These are phyloP conservation scores for Vandiemenella viatica DNA, from an alignment of 2,888 invertebrate species.

Conservation along the genomic window DNA sequence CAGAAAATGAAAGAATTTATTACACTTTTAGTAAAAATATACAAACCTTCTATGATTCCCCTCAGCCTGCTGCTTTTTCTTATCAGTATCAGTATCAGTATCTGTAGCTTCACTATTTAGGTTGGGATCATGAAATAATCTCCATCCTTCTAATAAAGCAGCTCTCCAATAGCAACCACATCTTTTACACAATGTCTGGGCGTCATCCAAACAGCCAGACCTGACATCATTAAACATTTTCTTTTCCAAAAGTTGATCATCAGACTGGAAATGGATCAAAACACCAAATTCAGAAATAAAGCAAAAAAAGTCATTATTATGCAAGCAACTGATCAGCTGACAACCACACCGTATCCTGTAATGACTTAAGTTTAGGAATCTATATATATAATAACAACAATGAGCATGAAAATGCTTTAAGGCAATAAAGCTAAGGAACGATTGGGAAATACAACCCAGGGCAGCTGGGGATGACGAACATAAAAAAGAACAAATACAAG, in stretches of 20 bases:
- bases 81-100: conserved; percentile 23
- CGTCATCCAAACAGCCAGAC: conserved; percentile 73
- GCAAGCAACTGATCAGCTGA: no score
- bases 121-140: conserved; percentile 73
- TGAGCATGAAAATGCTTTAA: no score
- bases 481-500: no score
- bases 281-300: neutral
- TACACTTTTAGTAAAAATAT: neutral
- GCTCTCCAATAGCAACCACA: conserved; percentile 88
- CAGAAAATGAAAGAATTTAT: neutral
- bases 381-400: no score
- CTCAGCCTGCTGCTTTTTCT: conserved; percentile 41
- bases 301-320: neutral
- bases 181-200: conserved; percentile 65
- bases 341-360: no score
- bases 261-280: conserved; percentile 6
- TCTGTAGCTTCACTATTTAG: conserved; percentile 34
- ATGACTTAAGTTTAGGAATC: no score
- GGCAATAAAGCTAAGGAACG: no score
- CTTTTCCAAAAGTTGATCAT: conserved; percentile 15
- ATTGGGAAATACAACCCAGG: no score
- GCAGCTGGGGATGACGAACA: no score
- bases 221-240: conserved; percentile 58
- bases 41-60: conserved; percentile 67
- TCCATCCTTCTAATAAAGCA: conserved; percentile 81